A percentile compares a stretch with the other conserved stretches of the same genome.
Conservation (phyloP, 2,113 vertebrate genomes). For the Sapajus apella region DNA sequence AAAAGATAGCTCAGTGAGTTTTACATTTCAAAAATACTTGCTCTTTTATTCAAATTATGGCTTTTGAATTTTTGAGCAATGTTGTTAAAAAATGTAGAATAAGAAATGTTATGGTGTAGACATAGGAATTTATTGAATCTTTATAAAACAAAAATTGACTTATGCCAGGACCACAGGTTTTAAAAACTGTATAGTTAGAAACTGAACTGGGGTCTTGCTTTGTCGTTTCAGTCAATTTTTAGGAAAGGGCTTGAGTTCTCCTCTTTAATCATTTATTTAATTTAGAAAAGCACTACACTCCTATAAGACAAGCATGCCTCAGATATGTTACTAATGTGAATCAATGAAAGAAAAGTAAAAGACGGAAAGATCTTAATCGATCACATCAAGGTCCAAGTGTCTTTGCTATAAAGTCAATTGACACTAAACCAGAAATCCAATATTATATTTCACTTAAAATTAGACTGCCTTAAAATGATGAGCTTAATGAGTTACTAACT, state of each 20-base stretch:
- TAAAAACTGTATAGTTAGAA: not conserved
- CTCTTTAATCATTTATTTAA: not conserved
- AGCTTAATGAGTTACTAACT: constrained; percentile 44
- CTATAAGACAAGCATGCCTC: constrained; percentile 71
- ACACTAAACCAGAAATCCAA: constrained; percentile 46
- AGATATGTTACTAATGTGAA: constrained; percentile 73
- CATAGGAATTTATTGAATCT: not conserved
- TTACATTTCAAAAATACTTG: not conserved
- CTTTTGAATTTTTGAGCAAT: constrained; percentile 8
- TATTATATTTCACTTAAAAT: constrained; percentile 66
- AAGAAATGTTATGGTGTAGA: not conserved
- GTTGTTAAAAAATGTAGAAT: not conserved
- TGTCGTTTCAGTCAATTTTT: not conserved
- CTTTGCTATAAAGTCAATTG: constrained; percentile 61
- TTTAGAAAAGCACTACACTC: constrained; percentile 37
- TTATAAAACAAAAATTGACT: constrained; percentile 24
- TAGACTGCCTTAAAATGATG: constrained; percentile 62
- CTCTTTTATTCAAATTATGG: constrained; percentile 34
- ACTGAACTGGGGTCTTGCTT: not conserved
- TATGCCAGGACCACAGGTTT: not conserved
- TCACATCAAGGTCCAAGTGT: constrained; percentile 68
- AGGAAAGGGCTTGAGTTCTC: not conserved
- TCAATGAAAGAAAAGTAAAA: constrained; percentile 77
- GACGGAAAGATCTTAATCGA: constrained; percentile 68
- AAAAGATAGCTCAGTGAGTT: not conserved